Conservation (phyloP, 1,140 invertebrate genomes). For the Rhagoletis pomonella region DNA sequence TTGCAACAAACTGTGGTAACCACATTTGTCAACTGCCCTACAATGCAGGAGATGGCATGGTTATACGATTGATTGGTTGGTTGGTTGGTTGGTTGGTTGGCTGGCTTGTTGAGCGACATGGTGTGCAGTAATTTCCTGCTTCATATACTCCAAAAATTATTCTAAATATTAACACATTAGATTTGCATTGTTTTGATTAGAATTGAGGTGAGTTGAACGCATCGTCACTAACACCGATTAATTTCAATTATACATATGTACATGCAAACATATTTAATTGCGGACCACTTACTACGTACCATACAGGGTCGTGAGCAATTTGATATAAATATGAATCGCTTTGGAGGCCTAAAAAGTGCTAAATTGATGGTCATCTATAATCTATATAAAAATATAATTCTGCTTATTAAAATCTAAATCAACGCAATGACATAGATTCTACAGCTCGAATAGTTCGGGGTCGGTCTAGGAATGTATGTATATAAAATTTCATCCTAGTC, state of each 20-base stretch:
- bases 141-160: conserved; percentile 40
- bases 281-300: too few species aligned
- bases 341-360: background rate
- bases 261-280: background rate
- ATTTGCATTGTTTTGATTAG: background rate
- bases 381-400: too few species aligned
- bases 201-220: background rate
- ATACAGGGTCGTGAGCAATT: background rate
- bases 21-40: background rate
- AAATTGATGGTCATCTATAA: too few species aligned
- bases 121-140: conserved; percentile 31
- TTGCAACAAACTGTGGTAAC: background rate
- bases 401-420: too few species aligned
- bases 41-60: background rate
- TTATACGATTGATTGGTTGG: too few species aligned
- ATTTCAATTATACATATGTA: conserved; percentile 27
- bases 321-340: background rate
- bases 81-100: background rate
- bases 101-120: background rate
- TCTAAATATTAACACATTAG: background rate
- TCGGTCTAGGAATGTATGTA: too few species aligned
- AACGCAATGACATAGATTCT: too few species aligned
- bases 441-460: too few species aligned
- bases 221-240: conserved; percentile 37
- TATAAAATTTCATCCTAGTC: too few species aligned